phyloP scores from a whole-genome alignment of 2,888 invertebrate species.

The Apamea epomidion region DNA sequence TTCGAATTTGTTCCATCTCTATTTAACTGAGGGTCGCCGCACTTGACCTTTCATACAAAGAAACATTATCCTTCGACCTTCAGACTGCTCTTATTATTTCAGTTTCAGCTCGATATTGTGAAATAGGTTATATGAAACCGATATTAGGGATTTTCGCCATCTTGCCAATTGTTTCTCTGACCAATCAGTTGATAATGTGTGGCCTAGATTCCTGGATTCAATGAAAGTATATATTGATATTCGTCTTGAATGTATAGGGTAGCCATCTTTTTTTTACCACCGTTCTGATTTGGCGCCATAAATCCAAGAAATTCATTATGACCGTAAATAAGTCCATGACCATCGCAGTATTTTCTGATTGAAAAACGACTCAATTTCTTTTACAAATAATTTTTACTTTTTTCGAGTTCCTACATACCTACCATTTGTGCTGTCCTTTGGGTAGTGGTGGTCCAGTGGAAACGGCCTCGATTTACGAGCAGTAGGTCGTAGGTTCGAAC shows the following conservation, averaged over 20 bases:
- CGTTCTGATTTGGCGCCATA: background rate
- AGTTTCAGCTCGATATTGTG: constrained; percentile 51
- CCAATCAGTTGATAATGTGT: constrained; percentile 36
- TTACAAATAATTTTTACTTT: too few relatives aligned
- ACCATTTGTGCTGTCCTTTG: too few relatives aligned
- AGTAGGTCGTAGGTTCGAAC: too few relatives aligned
- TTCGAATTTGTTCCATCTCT: constrained; percentile 52
- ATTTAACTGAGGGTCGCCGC: constrained; percentile 44
- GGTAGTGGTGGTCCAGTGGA: too few relatives aligned
- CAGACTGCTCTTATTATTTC: constrained; percentile 49
- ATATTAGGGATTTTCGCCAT: constrained; percentile 55
- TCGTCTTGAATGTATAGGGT: background rate
- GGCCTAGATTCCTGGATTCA: constrained; percentile 25
- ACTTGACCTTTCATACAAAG: constrained; percentile 61
- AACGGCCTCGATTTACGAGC: too few relatives aligned
- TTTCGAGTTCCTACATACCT: too few relatives aligned
- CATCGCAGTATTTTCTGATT: too few relatives aligned
- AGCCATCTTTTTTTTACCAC: background rate
- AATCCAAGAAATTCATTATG: too few relatives aligned
- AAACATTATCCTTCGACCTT: constrained; percentile 62
- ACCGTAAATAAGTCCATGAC: too few relatives aligned
- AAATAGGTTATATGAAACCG: constrained; percentile 62
- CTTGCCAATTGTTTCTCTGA: constrained; percentile 39
- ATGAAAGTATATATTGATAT: background rate
- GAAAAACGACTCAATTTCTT: too few relatives aligned